Evolutionary conservation across 2,888 invertebrate genomes (phyloP), one percentile per base, ranked within the genome.

Genomic region (Netelia melanura): DNA sequence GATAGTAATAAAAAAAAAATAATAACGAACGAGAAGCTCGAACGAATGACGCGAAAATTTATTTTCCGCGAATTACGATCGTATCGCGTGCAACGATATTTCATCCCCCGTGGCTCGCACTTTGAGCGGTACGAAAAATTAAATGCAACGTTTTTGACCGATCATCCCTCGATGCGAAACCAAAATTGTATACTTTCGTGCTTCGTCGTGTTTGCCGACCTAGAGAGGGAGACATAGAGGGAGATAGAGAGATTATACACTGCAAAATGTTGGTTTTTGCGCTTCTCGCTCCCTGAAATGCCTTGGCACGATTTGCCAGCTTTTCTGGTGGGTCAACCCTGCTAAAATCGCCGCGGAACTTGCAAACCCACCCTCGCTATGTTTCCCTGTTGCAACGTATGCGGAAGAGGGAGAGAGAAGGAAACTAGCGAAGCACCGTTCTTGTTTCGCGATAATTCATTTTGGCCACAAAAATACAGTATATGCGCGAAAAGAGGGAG

Each of bases 381-480:
- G 38, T 6, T 38, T 38, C 38, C 6, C 38, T 8, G 6, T 38
- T 54, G 54, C 54, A 54, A 54, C 54, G 54, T 54, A n/a, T 54
- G 54, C 54, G 54, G 17, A 17, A 54, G 54, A 54, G 54, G n/a
- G 54, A 54, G 52, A 52, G 52, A 52, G 38, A 38, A 14, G 14
- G 43, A 67, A 30, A 9, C 38, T 38, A 6, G 38, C 38, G 38
- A 44, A 17, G 68, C 68, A 43, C 30, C 70, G 25, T 72, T 56
- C 79, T 72, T 64, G 79, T 65, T 65, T 65, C 54, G 81, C 81
- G 77, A 84, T 84, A 84, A 85, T 85, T 85, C 81, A 81, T 85
- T 81, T 85, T 81, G 64, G 62, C 81, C 68, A 78, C 81, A 78
- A 81, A 84, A 84, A 77, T 80, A 80, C 80, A 76, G 80, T 81